Percentiles rank a stretch among this genome's conserved stretches.
These are phyloP conservation scores for Parthenolecanium corni DNA, from an alignment of 2,888 invertebrate species.

Conservation along the genomic window DNA sequence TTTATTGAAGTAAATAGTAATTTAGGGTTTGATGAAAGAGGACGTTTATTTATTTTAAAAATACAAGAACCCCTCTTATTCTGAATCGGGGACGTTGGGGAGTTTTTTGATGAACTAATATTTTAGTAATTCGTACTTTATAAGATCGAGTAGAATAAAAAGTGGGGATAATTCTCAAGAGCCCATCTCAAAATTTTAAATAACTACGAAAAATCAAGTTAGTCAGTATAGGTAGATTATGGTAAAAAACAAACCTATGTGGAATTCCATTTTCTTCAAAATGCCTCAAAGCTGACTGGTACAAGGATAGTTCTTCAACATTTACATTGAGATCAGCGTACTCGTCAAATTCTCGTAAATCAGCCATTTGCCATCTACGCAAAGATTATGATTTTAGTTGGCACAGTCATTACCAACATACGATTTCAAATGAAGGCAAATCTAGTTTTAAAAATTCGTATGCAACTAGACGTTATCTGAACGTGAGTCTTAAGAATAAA, in stretches of 20 bases:
- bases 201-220: no score
- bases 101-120: no score
- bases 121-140: no score
- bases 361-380: slow-evolving; percentile 55
- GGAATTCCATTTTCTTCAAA: slow-evolving; percentile 50
- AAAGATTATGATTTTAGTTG: background rate
- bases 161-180: no score
- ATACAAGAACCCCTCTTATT: no score
- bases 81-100: no score
- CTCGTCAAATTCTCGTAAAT: slow-evolving; percentile 79
- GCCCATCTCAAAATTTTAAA: no score
- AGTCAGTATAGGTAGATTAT: no score
- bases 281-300: slow-evolving; percentile 72
- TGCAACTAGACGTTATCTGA: background rate
- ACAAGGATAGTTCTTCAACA: slow-evolving; percentile 68
- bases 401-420: background rate
- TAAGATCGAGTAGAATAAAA: no score
- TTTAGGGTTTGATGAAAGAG: no score
- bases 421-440: background rate
- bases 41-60: no score
- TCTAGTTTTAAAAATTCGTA: background rate
- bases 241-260: slow-evolving; percentile 34
- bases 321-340: slow-evolving; percentile 63
- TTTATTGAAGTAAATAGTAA: no score
- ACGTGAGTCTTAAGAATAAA: background rate